Evolutionary conservation across 2,797 vertebrate species (phyloP).

Genomic region (Tachyglossus aculeatus): DNA sequence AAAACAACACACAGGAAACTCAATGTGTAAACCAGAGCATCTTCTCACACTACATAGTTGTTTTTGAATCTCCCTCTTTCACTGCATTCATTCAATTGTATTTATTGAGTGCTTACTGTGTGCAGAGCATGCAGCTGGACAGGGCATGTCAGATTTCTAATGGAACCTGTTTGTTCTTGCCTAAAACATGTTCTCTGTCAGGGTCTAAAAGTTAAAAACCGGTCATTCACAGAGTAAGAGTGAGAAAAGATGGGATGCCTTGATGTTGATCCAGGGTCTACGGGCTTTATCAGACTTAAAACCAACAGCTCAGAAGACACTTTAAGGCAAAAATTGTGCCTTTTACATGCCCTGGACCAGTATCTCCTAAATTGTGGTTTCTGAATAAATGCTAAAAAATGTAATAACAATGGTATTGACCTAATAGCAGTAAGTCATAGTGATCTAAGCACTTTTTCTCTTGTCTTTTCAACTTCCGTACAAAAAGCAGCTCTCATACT

Average conservation of each 20-base stretch:
- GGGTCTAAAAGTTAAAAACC: too few relatives aligned
- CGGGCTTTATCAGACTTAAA: conserved; percentile 45
- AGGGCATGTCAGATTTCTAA: conserved; percentile 20
- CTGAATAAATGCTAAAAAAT: not conserved
- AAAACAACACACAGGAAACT: not conserved
- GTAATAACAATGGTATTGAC: not conserved
- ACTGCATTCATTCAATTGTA: too few relatives aligned
- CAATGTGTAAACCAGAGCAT: conserved; percentile 3
- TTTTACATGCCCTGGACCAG: conserved; percentile 37
- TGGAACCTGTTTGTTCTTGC: conserved; percentile 60
- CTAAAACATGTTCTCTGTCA: conserved; percentile 35
- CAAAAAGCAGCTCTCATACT: too few relatives aligned
- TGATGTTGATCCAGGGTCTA: conserved; percentile 57
- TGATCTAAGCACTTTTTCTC: not conserved
- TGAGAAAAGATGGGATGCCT: conserved; percentile 44
- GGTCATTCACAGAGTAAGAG: conserved; percentile 44
- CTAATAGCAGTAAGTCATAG: not conserved
- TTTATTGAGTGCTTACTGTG: too few relatives aligned
- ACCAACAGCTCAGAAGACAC: conserved; percentile 45
- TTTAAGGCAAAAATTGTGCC: too few relatives aligned
- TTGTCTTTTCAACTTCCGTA: not conserved
- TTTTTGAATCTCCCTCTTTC: conserved; percentile 23
- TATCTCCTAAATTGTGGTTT: not conserved
- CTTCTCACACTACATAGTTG: too few relatives aligned
- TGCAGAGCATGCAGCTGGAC: too few relatives aligned